Evolutionary conservation across 1,140 invertebrate species (phyloP).

Genomic region (Drosophila leontia): DNA sequence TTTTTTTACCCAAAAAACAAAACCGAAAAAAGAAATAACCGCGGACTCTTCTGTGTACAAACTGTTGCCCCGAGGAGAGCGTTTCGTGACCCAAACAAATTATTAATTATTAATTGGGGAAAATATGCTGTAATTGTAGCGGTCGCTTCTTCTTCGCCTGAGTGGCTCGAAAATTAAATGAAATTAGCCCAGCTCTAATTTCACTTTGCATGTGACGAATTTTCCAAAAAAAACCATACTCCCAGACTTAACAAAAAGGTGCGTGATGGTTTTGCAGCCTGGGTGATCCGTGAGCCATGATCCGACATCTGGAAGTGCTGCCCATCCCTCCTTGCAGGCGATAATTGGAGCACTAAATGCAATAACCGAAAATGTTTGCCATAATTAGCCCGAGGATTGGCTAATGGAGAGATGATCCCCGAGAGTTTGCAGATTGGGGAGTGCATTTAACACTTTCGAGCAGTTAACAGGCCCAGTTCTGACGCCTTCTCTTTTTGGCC

Average conservation of each 20-base stretch:
- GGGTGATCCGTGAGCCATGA: conserved; percentile 42
- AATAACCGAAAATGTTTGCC: conserved; percentile 54
- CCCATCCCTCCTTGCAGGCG: conserved; percentile 39
- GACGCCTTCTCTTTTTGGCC: conserved; percentile 15
- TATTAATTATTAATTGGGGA: conserved; percentile 84
- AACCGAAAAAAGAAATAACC: conserved; percentile 1
- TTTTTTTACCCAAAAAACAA: conserved; percentile 42
- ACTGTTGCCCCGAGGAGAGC: conserved; percentile 55
- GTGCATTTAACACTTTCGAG: conserved; percentile 76
- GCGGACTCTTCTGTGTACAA: conserved; percentile 30
- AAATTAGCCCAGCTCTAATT: conserved; percentile 78
- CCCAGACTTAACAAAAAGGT: conserved; percentile 18
- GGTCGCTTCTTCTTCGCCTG: conserved; percentile 60
- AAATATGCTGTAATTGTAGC: conserved; percentile 83
- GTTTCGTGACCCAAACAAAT: conserved; percentile 84
- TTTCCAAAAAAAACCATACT: conserved; percentile 22
- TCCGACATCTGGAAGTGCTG: conserved; percentile 66
- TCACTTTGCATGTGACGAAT: conserved; percentile 83
- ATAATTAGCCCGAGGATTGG: conserved; percentile 29
- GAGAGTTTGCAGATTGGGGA: conserved; percentile 58
- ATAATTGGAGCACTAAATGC: conserved; percentile 76
- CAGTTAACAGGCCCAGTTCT: conserved; percentile 62
- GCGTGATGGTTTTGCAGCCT: conserved; percentile 51
- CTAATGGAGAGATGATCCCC: conserved; percentile 41
- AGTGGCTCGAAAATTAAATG: conserved; percentile 80